These are phyloP conservation scores for Proteles cristata DNA, from an alignment of 2,113 vertebrate genomes.

Conservation along the genomic window DNA sequence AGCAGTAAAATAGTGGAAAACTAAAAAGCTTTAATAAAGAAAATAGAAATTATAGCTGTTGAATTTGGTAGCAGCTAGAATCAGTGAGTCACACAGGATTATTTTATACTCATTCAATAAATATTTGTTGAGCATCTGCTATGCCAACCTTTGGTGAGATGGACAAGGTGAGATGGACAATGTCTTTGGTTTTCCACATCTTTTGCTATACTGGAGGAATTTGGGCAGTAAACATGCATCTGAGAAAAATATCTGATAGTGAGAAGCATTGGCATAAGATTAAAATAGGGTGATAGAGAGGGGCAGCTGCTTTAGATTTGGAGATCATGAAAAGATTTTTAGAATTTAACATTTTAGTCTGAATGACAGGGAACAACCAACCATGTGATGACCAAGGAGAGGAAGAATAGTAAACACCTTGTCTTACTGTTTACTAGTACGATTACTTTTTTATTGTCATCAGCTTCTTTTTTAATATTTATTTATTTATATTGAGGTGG, in stretches of 20 bases:
- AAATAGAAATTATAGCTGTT: conserved; percentile 25
- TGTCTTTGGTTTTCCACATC: conserved; percentile 14
- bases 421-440: not conserved
- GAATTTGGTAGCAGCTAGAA: conserved; percentile 37
- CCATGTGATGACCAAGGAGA: not conserved
- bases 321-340: not conserved
- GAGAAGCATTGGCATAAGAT: not conserved
- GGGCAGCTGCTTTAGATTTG: not conserved
- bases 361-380: not conserved
- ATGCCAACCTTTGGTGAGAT: not conserved
- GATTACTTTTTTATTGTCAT: conserved; percentile 6
- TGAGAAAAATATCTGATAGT: conserved; percentile 11
- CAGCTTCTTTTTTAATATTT: not conserved
- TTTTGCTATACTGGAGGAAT: not conserved
- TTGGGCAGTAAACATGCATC: not conserved
- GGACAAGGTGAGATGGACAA: not conserved
- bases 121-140: not conserved
- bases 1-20: conserved; percentile 32
- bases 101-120: not conserved
- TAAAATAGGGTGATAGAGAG: not conserved
- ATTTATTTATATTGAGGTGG: no score
- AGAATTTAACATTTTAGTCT: conserved; percentile 30
- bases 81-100: not conserved
- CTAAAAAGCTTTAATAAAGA: conserved; percentile 13
- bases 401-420: not conserved